Evolutionary conservation across 2,113 vertebrate genomes (phyloP).

Genomic region (Mirounga angustirostris): DNA sequence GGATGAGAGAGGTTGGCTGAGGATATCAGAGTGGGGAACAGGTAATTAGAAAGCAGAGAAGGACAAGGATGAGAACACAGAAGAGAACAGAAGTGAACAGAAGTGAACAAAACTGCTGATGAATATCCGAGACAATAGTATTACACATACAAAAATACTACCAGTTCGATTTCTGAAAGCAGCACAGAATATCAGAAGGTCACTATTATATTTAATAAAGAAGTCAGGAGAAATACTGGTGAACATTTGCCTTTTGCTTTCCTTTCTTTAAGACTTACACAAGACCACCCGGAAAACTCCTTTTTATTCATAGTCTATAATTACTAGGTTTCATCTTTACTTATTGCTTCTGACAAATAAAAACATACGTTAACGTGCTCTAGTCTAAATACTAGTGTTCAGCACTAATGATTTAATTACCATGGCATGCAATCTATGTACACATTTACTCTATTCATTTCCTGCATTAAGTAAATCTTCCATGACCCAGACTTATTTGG

Average conservation of each 20-base stretch:
- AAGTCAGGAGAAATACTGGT: slow-evolving; percentile 19
- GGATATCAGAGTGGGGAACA: not conserved
- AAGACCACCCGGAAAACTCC: slow-evolving; percentile 68
- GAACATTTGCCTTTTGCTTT: slow-evolving; percentile 52
- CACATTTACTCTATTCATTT: slow-evolving; percentile 83
- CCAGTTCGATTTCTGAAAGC: not conserved
- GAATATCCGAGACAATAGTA: not conserved
- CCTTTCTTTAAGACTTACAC: slow-evolving; percentile 43
- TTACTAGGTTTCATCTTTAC: slow-evolving; percentile 78
- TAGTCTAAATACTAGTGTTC: slow-evolving; percentile 49
- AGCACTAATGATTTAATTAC: slow-evolving; percentile 81
- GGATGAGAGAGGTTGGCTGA: rapidly evolving
- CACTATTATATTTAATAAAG: not conserved
- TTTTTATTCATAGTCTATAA: slow-evolving; percentile 72
- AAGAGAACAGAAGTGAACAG: not conserved
- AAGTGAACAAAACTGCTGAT: not conserved
- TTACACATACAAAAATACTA: not conserved
- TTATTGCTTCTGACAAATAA: slow-evolving; percentile 81
- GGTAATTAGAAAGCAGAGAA: not conserved
- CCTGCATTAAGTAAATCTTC: slow-evolving; percentile 76
- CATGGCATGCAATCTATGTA: slow-evolving; percentile 74
- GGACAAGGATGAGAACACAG: not conserved
- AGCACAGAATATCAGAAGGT: not conserved
- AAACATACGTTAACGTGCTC: slow-evolving; percentile 75
- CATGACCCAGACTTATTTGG: slow-evolving; percentile 67